Evolutionary conservation across 2,888 invertebrate genomes (phyloP).

Genomic region (Phasia obesa): DNA sequence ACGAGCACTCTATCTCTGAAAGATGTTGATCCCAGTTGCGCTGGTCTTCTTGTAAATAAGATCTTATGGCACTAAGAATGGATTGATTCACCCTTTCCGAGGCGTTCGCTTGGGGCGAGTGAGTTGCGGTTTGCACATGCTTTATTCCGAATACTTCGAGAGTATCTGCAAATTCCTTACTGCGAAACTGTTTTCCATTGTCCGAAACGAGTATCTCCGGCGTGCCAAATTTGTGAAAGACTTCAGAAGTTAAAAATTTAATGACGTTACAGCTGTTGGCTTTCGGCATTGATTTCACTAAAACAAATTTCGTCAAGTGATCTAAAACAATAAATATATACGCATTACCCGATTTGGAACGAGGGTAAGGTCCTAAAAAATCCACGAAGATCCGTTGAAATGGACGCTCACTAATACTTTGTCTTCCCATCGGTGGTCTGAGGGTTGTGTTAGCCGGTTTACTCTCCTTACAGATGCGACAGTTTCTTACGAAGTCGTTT

Average conservation of each 20-base stretch:
- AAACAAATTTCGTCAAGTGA: no score
- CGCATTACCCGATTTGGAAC: not conserved
- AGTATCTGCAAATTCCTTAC: not conserved
- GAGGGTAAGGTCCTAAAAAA: not conserved
- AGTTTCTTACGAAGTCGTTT: not conserved
- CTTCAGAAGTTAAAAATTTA: not conserved
- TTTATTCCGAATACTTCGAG: not conserved
- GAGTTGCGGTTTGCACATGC: not conserved
- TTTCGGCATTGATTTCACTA: not conserved
- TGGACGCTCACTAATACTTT: not conserved
- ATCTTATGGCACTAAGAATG: no score
- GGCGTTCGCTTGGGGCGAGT: not conserved
- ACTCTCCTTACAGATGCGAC: no score
- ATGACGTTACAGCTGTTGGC: not conserved
- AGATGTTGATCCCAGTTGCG: no score
- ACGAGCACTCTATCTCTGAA: no score
- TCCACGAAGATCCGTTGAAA: not conserved
- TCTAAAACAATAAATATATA: no score
- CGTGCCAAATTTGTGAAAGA: not conserved
- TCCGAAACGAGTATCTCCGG: not conserved
- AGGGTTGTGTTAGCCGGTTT: no score
- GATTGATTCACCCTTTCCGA: not conserved
- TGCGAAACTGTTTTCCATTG: not conserved
- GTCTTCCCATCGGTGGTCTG: no score
- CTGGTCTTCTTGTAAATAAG: no score